Conservation (phyloP, 2,888 invertebrate species). For the Scotopteryx bipunctaria region DNA sequence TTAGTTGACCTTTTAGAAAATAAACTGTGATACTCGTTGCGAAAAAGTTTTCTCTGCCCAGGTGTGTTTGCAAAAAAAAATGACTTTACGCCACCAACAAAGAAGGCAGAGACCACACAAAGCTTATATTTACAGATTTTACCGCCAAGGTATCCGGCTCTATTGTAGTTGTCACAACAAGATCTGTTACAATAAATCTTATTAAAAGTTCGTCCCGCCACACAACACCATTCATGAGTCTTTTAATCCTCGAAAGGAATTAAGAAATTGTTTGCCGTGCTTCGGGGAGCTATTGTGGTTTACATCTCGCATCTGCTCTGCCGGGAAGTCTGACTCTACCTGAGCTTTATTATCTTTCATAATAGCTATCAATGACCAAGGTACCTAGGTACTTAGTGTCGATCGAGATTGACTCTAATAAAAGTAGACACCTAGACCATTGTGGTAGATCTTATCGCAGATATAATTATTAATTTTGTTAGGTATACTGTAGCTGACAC, state of each 20-base stretch:
- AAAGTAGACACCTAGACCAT: no score
- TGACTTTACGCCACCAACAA: conserved; percentile 65
- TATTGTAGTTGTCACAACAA: conserved; percentile 81
- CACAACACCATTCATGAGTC: conserved; percentile 67
- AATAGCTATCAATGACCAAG: no score
- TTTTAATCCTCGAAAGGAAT: conserved; percentile 67
- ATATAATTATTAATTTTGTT: no score
- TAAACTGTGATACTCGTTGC: background rate
- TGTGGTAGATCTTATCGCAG: no score
- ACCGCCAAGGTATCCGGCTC: conserved; percentile 64
- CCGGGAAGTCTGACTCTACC: conserved; percentile 36
- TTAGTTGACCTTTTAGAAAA: no score
- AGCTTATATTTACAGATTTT: conserved; percentile 65
- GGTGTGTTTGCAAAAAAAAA: conserved; percentile 61
- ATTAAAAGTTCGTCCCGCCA: conserved; percentile 71
- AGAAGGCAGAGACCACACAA: conserved; percentile 72
- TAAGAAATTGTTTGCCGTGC: conserved; percentile 65
- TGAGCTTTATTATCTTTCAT: conserved; percentile 7
- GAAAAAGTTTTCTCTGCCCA: conserved; percentile 44
- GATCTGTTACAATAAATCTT: conserved; percentile 84
- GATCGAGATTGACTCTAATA: no score
- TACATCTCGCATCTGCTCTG: conserved; percentile 67
- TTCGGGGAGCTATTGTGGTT: conserved; percentile 60
- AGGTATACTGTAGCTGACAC: no score
- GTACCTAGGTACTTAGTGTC: no score